Base-by-base conservation (phyloP, 2,888 invertebrate species). In the Apamea crenata region DNA sequence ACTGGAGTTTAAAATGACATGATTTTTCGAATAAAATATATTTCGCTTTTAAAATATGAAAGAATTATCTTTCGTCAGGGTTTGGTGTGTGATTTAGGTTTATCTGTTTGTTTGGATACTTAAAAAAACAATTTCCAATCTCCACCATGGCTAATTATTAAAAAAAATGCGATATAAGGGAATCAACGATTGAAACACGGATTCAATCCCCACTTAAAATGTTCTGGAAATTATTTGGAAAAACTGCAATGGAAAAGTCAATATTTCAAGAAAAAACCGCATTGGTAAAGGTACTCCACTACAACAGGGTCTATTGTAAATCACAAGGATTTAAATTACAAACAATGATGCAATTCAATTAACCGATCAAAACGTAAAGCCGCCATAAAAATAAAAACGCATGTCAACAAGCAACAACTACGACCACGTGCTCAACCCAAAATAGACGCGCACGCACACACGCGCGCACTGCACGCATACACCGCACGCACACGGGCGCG, bases 381-480 rank as follows among this genome's bases (percentile, higher is more conserved):
- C 93, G 93, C 92, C 92, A 94, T 95, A 95, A 95, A 96, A 96
- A 96, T 95, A 96, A 96, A 96, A 96, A 95, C 94, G 93, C 94
- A 94, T 96, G 96, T 96, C 96, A 96, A 96, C 96, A 96, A 96
- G 95, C 94, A 95, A 95, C 96, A 94, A 94, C 94, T 93, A 94
- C 94, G 94, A 96, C 96, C 96, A 97, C 96, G 96, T 97, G 96
- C 95, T 96, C 94, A 90, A 93, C 92, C 94, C 93, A 94, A 96
- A 96, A 97, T 96, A 96, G 96, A 96, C 90, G 89, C 89, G 85
- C 92, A 93, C 94, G 89, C 94, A 94, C 94, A 94, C 93, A 86
- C 82, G 77, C 85, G 79, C 90, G 36, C 70, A 89, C 87, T 89
- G 84, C 93, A 93, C 94, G 89, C 94, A 94, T 94, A 94, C 93